Evolutionary conservation across 2,113 vertebrate genomes (phyloP), one percentile per base, ranked within the genome.

Genomic region (Tachysurus vachellii): DNA sequence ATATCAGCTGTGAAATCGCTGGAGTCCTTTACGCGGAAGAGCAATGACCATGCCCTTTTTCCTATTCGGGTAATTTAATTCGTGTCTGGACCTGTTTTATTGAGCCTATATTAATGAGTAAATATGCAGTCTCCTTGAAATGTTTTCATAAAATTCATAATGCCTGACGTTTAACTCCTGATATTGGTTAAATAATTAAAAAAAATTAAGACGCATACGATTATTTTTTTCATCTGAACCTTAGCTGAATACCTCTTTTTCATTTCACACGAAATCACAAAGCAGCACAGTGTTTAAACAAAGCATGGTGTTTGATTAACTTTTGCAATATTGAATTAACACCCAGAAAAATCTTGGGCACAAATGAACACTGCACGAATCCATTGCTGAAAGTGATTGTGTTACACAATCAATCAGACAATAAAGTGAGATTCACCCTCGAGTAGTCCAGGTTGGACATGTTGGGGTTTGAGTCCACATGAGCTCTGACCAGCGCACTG

Each of bases 391-490:
- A 23, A 76, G 5, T 76, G 73, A 23, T n/a, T 12, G 44, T n/a
- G 47, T n/a, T 53, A 14, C 16, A 76, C 73, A 53, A 23, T 50
- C 73, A 28, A 56, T 13, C 1, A 80, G 28, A 42, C 77, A 80
- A 42, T 59, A 59, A 61, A 23, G 21, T 81, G 31, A 81, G 31
- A 81, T 61, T 97, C 96, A 99, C 98, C 95, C 97, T 96, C 91
- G 98, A 98, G 94, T 99, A 99, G 94, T 99, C 98, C 95, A 99
- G 94, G 93, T 96, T 97, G 94, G 96, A 98, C 97, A 99, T 97
- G 92, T 97, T 97, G 90, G 98, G 98, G 94, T 99, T 99, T 94
- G 98, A 99, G 96, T 99, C 98, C 94, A 99, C 97, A 93, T 99
- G 98, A 92, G 98, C 97, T 95, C 97, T 94, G 93, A 99, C 98